Evolutionary conservation across 30 jellyfish, hydroid and myxozoan species (phyloP).

Genomic region (Morbakka virulenta): DNA sequence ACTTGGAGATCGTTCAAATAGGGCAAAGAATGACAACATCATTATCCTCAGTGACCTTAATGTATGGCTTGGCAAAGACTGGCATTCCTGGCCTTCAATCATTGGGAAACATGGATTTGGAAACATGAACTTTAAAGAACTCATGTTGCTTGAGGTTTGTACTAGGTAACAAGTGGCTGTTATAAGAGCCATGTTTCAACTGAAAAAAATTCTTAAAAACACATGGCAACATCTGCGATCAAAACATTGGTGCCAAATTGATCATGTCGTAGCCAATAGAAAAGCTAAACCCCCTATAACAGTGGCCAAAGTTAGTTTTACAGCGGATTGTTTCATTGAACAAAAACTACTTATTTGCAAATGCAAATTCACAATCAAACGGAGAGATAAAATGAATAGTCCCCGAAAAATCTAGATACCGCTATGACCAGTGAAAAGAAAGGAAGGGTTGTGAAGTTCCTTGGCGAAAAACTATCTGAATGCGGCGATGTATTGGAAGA

Average conservation of each 20-base stretch:
- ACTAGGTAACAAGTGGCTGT: not conserved
- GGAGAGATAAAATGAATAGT: not conserved
- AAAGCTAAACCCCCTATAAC: slow-evolving; percentile 17
- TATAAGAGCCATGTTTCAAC: not conserved
- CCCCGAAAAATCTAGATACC: slow-evolving; percentile 21
- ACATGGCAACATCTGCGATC: slow-evolving; percentile 55
- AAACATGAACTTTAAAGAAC: too few species aligned
- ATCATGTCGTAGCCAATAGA: slow-evolving; percentile 19
- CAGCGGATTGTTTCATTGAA: slow-evolving; percentile 15
- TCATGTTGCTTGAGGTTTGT: slow-evolving; percentile 7
- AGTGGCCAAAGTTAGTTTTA: slow-evolving; percentile 1
- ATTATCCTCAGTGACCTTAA: too few species aligned
- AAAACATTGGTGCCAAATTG: slow-evolving; percentile 27
- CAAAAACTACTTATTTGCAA: slow-evolving; percentile 22
- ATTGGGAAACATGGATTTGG: too few species aligned
- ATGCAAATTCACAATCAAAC: slow-evolving; percentile 11
- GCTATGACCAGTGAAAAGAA: slow-evolving; percentile 11
- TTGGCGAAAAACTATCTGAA: slow-evolving; percentile 17
- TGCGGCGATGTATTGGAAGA: slow-evolving; percentile 14
- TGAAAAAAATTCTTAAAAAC: not conserved
- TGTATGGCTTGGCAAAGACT: not conserved
- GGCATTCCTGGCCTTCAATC: too few species aligned
- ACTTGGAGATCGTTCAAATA: not conserved
- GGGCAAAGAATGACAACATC: too few species aligned
- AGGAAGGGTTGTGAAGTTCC: not conserved